Base-by-base conservation (phyloP, 1,140 invertebrate genomes). In the Eulimnadia texana region DNA sequence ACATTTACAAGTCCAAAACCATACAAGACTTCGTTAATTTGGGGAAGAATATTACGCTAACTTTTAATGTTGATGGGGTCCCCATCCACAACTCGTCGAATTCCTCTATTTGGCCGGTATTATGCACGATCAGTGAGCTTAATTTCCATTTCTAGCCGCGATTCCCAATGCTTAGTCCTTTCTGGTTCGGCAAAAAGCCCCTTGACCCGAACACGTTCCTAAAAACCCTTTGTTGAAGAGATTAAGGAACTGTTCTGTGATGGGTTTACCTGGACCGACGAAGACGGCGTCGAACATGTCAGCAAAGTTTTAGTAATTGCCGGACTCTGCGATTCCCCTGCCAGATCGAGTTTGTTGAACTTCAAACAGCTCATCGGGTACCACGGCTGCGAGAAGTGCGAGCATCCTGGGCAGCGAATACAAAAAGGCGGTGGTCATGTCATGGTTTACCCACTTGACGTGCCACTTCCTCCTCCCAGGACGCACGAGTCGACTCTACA, bases 51-150 rank as follows among this genome's bases (percentile, higher is more conserved):
- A 1, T 60, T 60, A 50, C 57, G 57, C n/a, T 60, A 11, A 58
- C 59, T 10, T 61, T 61, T 57, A 57, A 61, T 60, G 20, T 61
- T 60, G 60, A 61, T 61, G 60, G 60, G n/a, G 51, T 61, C 58
- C 60, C 60, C 3, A 51, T 61, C 23, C 58, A 60, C 51, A 61
- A 60, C 16, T 60, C 59, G 1, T 61, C 60, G 9, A 28, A 27
- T 33, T 61, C 16, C 25, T 56, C 60, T 23, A 25, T 61, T 20
- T 61, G 60, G 60, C 60, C 60, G 10, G 24, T 61, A 19, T 23
- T 60, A 19, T 25, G 3, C 16, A 61, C 60, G 33, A 3, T 61
- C n/a, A 61, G 58, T 2, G 60, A 61, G 58, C 20, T 61, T 13
- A 50, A 50, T 2, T 57, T 57, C 55, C n/a, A n/a, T n/a, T n/a